These are phyloP conservation scores for Diceros bicornis DNA, from an alignment of 2,797 vertebrate species.

Conservation along the genomic window DNA sequence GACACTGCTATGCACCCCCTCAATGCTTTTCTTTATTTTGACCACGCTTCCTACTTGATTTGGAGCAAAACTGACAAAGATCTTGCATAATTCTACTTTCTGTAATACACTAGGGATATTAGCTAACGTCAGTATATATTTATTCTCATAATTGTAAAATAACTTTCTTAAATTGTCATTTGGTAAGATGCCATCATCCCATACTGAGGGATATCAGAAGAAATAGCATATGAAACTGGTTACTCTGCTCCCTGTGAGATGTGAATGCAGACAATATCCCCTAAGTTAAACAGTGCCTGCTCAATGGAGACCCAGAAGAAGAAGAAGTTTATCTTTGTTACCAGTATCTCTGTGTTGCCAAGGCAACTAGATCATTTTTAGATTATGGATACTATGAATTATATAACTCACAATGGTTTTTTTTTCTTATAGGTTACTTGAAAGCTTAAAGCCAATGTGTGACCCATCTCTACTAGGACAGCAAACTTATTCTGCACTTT, in stretches of 20 bases:
- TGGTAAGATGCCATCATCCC: background rate
- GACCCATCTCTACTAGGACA: background rate
- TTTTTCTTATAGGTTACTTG: background rate
- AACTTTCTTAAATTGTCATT: background rate
- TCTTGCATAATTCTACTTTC: background rate
- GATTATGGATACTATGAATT: constrained; percentile 38
- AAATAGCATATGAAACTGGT: background rate
- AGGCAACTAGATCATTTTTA: constrained; percentile 68
- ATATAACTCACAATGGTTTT: background rate
- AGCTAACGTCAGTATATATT: background rate
- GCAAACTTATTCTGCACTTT: background rate
- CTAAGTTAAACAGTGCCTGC: background rate
- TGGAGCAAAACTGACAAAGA: background rate
- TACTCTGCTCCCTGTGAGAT: background rate
- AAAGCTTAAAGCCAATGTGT: background rate
- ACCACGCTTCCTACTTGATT: background rate
- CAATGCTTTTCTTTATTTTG: background rate
- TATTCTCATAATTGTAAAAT: background rate
- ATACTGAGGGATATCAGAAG: background rate
- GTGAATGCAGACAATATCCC: background rate
- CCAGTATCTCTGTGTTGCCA: constrained; percentile 14
- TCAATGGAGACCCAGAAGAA: background rate
- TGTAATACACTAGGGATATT: background rate
- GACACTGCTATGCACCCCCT: background rate
- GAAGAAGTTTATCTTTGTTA: constrained; percentile 11